Evolutionary conservation across 2,113 vertebrate species (phyloP), one percentile per base, ranked within the genome.

Genomic region (Mugil cephalus): DNA sequence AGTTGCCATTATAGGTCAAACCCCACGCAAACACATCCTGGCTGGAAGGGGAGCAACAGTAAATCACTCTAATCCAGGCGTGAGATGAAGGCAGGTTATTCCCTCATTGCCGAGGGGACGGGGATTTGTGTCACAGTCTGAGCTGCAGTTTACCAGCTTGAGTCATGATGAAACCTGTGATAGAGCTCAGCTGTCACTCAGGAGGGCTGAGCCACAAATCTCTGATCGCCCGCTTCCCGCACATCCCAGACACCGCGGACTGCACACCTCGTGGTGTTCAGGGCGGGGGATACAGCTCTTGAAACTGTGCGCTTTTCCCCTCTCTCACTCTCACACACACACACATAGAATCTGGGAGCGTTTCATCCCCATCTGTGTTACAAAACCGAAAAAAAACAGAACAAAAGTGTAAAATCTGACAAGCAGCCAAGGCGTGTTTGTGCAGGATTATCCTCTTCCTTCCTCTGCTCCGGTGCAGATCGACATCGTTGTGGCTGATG

Each of bases 181-280:
- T 80, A 48, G 70, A 79, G 83, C 84, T 72, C 64, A 66, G 78
- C 75, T 81, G 87, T 75, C 84, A 86, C 67, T 89, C 82, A 82
- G 50, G 11, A 52, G 48, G 43, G 52, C 74, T 35, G 54, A 74
- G 48, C 63, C 65, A 46, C 66, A 69, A 58, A 70, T 61, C 61
- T 79, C 63, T 24, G 18, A 66, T 71, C 63, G 75, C 62, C 76
- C 74, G 71, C 72, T n/a, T 30, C 19, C 21, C 18, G 17, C 4
- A 56, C 19, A 38, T 36, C 18, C 61, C 56, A 59, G 58, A 38
- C 58, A 15, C 38, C 6, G 4, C 34, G 34, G 54, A 55, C 12
- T 9, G 11, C n/a, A n/a, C n/a, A n/a, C n/a, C n/a, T n/a, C n/a
- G 56, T 11, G 56, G 59, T 21, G 14, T 48, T 24, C 6, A 14